Percentiles rank a stretch among this genome's conserved stretches.
These are phyloP conservation scores for Vicugna pacos DNA, from an alignment of 2,113 vertebrate species.

Conservation along the genomic window DNA sequence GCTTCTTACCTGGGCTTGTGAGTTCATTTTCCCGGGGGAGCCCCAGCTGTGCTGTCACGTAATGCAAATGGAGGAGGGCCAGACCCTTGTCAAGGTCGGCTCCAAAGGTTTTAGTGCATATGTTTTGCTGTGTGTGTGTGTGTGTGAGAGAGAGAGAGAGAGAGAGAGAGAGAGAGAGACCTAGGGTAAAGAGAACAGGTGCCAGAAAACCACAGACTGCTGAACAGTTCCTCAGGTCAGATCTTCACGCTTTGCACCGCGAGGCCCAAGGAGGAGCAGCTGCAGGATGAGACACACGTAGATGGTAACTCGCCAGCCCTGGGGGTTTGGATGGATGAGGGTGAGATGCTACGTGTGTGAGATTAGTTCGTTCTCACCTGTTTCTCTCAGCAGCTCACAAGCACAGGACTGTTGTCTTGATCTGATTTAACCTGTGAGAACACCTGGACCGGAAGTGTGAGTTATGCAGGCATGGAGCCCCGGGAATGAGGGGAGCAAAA, in stretches of 20 bases:
- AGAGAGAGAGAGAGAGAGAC: not conserved
- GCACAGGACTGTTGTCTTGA: not conserved
- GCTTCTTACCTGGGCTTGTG: not conserved
- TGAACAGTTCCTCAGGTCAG: not conserved
- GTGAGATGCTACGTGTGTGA: not conserved
- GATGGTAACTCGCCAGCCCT: not conserved
- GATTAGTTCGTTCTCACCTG: not conserved
- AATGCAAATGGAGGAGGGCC: not conserved
- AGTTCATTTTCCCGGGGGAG: not conserved
- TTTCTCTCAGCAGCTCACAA: slow-evolving; percentile 1
- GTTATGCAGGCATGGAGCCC: not conserved
- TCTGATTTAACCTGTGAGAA: not conserved
- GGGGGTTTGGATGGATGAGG: not conserved
- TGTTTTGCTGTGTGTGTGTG: not conserved
- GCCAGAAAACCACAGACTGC: not conserved
- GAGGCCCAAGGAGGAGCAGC: not conserved
- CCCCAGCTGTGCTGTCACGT: not conserved
- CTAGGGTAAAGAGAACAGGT: not conserved
- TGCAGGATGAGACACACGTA: not conserved
- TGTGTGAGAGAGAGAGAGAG: not conserved
- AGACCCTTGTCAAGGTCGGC: not conserved
- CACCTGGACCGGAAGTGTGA: not conserved
- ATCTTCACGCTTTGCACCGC: not conserved
- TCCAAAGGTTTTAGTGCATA: not conserved
- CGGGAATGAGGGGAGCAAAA: not conserved